Conservation (phyloP, 2,797 vertebrate species). For the Crocidura indochinensis region DNA sequence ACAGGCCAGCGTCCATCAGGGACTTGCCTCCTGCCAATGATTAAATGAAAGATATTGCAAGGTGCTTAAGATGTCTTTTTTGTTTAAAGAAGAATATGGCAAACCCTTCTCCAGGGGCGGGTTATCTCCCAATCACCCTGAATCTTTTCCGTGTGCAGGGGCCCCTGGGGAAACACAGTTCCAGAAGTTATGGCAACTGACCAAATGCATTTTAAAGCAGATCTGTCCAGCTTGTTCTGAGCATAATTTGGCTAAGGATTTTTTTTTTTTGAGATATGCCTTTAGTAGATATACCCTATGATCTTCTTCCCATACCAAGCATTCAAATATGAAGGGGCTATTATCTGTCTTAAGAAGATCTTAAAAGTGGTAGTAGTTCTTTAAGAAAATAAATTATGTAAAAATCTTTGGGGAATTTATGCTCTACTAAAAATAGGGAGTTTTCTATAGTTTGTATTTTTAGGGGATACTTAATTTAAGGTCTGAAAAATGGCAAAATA, state of each 20-base stretch:
- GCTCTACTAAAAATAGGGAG: slow-evolving; percentile 61
- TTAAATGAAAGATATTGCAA: slow-evolving; percentile 90
- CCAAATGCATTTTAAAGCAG: slow-evolving; percentile 47
- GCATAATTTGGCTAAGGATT: slow-evolving; percentile 56
- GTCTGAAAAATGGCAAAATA: slow-evolving; percentile 48
- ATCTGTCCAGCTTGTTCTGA: slow-evolving; percentile 62
- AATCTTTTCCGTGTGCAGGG: background rate
- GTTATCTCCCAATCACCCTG: background rate
- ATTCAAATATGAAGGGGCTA: slow-evolving; percentile 54
- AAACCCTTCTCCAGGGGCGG: slow-evolving; percentile 64
- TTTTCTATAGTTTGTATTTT: slow-evolving; percentile 33
- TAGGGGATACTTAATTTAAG: slow-evolving; percentile 48
- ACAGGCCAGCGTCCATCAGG: slow-evolving; percentile 90
- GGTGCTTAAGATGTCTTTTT: slow-evolving; percentile 88
- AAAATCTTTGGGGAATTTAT: slow-evolving; percentile 79
- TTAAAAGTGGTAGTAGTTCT: slow-evolving; percentile 81
- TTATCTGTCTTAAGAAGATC: slow-evolving; percentile 85
- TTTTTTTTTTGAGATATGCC: slow-evolving; percentile 71
- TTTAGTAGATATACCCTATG: slow-evolving; percentile 47
- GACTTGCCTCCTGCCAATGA: slow-evolving; percentile 90
- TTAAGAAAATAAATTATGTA: slow-evolving; percentile 78
- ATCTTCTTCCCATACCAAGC: slow-evolving; percentile 9
- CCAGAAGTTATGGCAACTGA: slow-evolving; percentile 75
- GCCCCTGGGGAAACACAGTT: slow-evolving; percentile 70
- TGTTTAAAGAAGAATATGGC: slow-evolving; percentile 82